Base-by-base conservation (phyloP, 2,888 invertebrate genomes). In the Chrysomela aeneicollis region DNA sequence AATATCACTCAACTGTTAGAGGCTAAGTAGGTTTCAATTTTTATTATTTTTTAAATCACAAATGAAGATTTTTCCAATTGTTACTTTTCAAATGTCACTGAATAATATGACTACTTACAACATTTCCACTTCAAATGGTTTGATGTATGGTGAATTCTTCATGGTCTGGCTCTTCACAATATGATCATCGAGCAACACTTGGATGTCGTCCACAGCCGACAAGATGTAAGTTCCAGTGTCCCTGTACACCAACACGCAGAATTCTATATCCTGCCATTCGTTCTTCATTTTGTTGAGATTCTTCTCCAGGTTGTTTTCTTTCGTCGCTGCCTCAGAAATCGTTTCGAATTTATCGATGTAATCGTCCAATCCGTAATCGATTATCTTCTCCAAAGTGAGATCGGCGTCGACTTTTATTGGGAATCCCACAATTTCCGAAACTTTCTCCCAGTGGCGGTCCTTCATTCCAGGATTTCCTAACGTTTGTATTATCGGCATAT, bases 101-200 rank as follows among this genome's bases (percentile, higher is more conserved):
- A 37, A 49, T 49, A 30, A 54, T 30, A 10, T 10, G 12, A 1
- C 37, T 30, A 84, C 89, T 85, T 83, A 93, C 93, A 89, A 73
- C 69, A 93, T 92, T 78, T 91, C 88, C 57, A 88, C 89, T 81
- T 97, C 94, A 79, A 98, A 97, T 0, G 97, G 97, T 79, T 95
- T 96, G 69, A 97, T 96, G 76, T 96, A 97, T 0, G 97, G 95
- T 0, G 97, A 97, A 77, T 96, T 96, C 83, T 97, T 93, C 96
- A 98, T 97, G 0, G 97, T 97, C 81, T 97, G 97, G 1, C 97
- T 95, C 83, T 97, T 98, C 8, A 97, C 93, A 72, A 98, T 92
- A 80, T 98, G 97, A 81, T 98, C 98, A 81, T 98, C 98, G 60
- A 98, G 83, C 55, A 95, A 83, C 35, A 95, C 85, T 82, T 98